These are phyloP conservation scores for Premnoplex brunnescens DNA, from an alignment of 2,797 vertebrate species.

Conservation along the genomic window DNA sequence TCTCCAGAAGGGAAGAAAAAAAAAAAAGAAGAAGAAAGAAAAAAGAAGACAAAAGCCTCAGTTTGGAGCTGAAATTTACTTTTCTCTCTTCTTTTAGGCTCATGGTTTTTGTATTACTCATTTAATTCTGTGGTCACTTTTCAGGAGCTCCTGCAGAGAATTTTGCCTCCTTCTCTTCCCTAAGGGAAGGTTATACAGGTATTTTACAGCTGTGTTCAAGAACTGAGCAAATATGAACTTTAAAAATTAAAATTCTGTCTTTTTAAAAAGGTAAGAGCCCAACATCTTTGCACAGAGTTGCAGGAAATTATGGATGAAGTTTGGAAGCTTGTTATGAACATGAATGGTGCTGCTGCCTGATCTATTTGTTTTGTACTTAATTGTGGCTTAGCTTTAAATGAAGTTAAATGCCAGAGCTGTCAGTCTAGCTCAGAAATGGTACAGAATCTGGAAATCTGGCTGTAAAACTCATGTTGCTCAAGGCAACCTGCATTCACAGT, in stretches of 20 bases:
- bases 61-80: neutral
- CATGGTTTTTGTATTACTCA: neutral
- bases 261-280: neutral
- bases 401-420: constrained; percentile 19
- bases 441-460: neutral
- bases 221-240: neutral
- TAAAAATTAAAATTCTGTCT: neutral
- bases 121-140: neutral
- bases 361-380: constrained; percentile 17
- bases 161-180: neutral
- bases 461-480: neutral
- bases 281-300: neutral
- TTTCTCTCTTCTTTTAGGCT: neutral
- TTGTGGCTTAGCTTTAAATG: constrained; percentile 15
- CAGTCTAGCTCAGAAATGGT: neutral
- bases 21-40: neutral
- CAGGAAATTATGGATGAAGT: neutral
- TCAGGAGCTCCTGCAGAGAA: neutral
- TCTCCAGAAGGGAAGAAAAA: neutral
- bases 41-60: neutral
- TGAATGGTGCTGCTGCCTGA: neutral
- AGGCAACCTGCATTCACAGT: neutral
- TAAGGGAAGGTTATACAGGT: neutral
- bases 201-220: neutral
- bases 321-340: neutral